A percentile compares a stretch with the other conserved stretches of the same genome.
phyloP scores from a whole-genome alignment of 2,113 vertebrate species.

The Craseonycteris thonglongyai region DNA sequence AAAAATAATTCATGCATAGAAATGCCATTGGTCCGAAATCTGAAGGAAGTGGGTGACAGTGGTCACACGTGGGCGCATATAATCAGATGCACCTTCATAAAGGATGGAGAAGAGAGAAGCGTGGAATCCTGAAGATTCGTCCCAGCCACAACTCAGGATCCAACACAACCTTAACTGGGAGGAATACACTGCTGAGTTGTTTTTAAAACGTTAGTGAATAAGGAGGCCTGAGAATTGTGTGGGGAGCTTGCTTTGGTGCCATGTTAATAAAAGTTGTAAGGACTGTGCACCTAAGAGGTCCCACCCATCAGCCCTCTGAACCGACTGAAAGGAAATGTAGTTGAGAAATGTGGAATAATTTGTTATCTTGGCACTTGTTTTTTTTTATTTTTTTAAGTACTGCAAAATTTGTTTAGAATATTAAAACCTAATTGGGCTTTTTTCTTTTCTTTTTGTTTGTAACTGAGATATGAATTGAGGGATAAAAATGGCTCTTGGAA shows the following conservation, averaged over 20 bases:
- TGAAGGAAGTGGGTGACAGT: not conserved
- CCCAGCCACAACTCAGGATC: conserved; percentile 43
- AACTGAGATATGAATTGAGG: conserved; percentile 4
- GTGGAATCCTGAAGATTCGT: conserved; percentile 22
- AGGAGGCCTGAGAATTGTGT: not conserved
- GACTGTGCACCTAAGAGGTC: not conserved
- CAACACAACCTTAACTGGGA: conserved; percentile 35
- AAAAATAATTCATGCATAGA: conserved; percentile 33
- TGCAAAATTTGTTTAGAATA: conserved; percentile 39
- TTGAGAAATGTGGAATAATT: conserved; percentile 35
- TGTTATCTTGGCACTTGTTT: conserved; percentile 61
- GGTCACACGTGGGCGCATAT: not conserved
- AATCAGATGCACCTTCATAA: not conserved
- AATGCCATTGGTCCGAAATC: conserved; percentile 31
- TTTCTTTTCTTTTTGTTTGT: not conserved
- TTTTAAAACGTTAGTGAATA: not conserved
- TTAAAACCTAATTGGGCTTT: conserved; percentile 35
- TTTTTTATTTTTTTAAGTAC: conserved; percentile 32
- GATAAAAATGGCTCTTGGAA: conserved; percentile 41
- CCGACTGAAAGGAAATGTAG: not conserved
- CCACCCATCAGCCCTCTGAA: not conserved
- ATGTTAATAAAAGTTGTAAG: not conserved
- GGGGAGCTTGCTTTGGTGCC: conserved; percentile 14
- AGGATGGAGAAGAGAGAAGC: conserved; percentile 19
- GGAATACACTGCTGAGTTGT: not conserved